phyloP scores from a whole-genome alignment of 2,888 invertebrate genomes.

The Oeneis ivallda region DNA sequence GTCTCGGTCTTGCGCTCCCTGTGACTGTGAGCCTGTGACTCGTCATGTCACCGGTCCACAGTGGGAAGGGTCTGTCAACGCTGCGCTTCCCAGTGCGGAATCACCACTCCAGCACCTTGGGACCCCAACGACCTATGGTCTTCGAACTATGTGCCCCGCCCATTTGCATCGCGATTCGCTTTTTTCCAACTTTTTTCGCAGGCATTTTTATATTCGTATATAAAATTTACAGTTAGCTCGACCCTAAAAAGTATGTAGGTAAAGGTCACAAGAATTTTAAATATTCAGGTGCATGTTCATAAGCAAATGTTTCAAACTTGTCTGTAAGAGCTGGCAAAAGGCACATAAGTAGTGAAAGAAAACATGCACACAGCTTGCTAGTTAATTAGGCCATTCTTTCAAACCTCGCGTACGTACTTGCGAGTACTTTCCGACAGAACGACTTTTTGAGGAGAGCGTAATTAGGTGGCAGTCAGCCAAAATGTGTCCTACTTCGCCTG shows the following conservation, averaged over 20 bases:
- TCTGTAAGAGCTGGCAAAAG: slow-evolving; percentile 25
- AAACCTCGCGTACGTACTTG: slow-evolving; percentile 17
- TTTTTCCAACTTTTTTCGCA: too few species aligned
- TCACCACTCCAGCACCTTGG: too few species aligned
- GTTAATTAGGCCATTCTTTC: slow-evolving; percentile 37
- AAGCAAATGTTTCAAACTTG: slow-evolving; percentile 21
- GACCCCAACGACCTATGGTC: too few species aligned
- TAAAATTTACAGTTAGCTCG: too few species aligned
- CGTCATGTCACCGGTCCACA: too few species aligned
- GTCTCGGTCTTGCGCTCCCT: too few species aligned
- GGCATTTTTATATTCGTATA: too few species aligned
- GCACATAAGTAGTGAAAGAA: slow-evolving; percentile 7
- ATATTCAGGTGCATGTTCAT: not conserved
- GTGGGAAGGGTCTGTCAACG: too few species aligned
- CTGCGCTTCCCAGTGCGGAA: too few species aligned
- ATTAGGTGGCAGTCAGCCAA: slow-evolving; percentile 36
- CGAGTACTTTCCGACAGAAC: slow-evolving; percentile 18
- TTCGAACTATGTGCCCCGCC: too few species aligned
- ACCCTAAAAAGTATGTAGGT: not conserved
- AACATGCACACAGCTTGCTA: slow-evolving; percentile 22
- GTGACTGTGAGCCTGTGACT: too few species aligned
- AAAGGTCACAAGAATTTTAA: not conserved
- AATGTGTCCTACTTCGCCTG: slow-evolving; percentile 27
- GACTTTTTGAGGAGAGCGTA: slow-evolving; percentile 30
- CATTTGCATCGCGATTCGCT: too few species aligned